These are phyloP conservation scores for Lathronympha strigana DNA, from an alignment of 2,888 invertebrate species.

Conservation along the genomic window DNA sequence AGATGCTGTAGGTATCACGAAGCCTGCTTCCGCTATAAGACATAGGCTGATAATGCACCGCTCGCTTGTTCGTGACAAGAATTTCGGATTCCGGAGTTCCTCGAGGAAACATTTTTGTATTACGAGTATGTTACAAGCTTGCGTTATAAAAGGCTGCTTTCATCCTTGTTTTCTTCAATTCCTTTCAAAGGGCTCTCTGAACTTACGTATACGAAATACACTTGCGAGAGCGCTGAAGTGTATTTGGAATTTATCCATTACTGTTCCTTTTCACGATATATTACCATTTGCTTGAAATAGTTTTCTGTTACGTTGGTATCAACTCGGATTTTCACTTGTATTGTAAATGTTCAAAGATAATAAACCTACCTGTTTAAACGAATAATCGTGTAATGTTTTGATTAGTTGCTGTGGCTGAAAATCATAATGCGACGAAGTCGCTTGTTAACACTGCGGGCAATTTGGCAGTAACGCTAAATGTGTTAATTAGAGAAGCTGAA, in stretches of 20 bases:
- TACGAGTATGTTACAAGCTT: not conserved
- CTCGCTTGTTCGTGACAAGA: constrained; percentile 24
- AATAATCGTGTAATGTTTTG: not conserved
- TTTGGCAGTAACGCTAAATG: constrained; percentile 36
- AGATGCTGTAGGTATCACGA: constrained; percentile 45
- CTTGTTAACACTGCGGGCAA: constrained; percentile 14
- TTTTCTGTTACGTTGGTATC: constrained; percentile 5
- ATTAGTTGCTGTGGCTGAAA: not conserved
- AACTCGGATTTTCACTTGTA: not conserved
- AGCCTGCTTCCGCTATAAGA: constrained; percentile 37
- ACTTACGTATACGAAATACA: constrained; percentile 23
- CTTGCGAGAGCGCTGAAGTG: not conserved
- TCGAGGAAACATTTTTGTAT: constrained; percentile 25
- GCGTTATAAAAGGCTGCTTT: constrained; percentile 4
- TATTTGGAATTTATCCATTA: constrained; percentile 12
- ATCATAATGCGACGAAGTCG: constrained; percentile 1
- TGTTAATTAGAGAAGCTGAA: constrained; percentile 39
- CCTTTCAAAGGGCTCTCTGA: constrained; percentile 11
- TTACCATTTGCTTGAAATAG: constrained; percentile 14
- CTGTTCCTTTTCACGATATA: constrained; percentile 2
- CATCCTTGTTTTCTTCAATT: constrained; percentile 13
- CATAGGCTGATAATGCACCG: constrained; percentile 30
- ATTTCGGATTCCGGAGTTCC: constrained; percentile 8
- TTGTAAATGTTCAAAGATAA: constrained; percentile 11
- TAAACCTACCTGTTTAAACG: not conserved